Percentiles rank a stretch among this genome's conserved stretches.
phyloP scores from a whole-genome alignment of 2,888 invertebrate species.

The Hymenopus coronatus region DNA sequence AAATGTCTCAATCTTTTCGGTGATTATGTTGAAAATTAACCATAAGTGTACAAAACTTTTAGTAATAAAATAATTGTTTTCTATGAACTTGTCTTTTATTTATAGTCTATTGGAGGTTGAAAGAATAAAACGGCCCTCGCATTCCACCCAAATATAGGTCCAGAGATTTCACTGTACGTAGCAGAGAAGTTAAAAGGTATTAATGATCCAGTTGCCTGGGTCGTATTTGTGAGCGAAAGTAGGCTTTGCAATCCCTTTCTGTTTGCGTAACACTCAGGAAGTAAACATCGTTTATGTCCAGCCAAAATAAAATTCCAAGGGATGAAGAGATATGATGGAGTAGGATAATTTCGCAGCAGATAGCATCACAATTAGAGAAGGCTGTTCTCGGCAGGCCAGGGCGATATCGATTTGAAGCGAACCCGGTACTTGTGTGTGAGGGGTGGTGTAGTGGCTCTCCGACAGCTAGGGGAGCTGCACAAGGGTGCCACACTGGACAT shows the following conservation, averaged over 20 bases:
- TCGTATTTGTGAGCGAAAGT: background rate
- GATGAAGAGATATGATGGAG: background rate
- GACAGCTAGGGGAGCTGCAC: background rate
- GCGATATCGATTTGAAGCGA: background rate
- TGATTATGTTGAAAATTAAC: too few species aligned
- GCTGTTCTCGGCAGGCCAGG: background rate
- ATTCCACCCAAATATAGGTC: too few species aligned
- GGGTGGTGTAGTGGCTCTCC: background rate
- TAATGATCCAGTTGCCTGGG: background rate
- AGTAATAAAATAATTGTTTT: too few species aligned
- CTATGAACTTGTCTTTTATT: too few species aligned
- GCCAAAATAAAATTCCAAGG: background rate
- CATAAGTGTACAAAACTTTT: too few species aligned
- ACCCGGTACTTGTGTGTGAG: background rate
- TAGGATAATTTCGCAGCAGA: background rate
- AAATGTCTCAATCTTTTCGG: too few species aligned
- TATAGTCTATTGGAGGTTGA: too few species aligned
- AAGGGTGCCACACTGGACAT: background rate
- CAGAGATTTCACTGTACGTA: too few species aligned
- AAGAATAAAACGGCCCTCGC: too few species aligned
- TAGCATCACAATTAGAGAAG: background rate
- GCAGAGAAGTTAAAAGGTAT: too few species aligned
- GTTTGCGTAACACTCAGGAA: background rate
- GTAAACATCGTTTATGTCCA: background rate
- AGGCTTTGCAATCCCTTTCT: background rate